Evolutionary conservation across 2,888 invertebrate species (phyloP), one percentile per base, ranked within the genome.

Genomic region (Brachynemurus nebulosus): DNA sequence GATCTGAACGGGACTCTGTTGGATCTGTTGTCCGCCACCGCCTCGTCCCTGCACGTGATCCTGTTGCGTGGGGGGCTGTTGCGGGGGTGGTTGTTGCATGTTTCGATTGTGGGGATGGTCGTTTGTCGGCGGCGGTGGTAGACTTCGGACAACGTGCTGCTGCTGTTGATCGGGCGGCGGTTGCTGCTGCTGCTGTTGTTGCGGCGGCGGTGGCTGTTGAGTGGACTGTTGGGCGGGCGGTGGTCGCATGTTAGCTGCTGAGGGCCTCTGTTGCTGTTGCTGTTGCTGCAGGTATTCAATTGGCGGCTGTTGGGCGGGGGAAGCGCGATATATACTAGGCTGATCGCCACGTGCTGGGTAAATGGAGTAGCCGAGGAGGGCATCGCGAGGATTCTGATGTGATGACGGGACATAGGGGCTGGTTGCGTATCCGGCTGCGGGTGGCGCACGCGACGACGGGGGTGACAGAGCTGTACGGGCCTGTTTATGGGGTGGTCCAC

Each of bases 131-230:
- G 36, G 46, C 17, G 41, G 50, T 34, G 46, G 43, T 20, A 33
- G 36, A 68, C 65, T 46, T 65, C 56, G 49, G 56, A 67, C 47
- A 68, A 67, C 2, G 63, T 58, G 52, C 66, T 68, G 11, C 68
- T 58, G 53, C 68, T 69, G 50, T 48, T 66, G 44, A 68, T 55
- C 30, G 67, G 67, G 50, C 64, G 63, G 23, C 66, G 60, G 52
- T 60, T 63, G 54, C 57, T 61, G 41, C 14, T 30, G 30, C 57
- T 62, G 44, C 60, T 60, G 43, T 23, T 55, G 9, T 56, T 49
- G 52, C 53, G 51, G 11, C 57, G 62, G 44, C 60, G 60, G 43
- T 23, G 55, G 9, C 56, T 49, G 52, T 53, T 51, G 11, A n/a
- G n/a, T n/a, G 56, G 56, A 0, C 54, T 59, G 40, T 54, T 67